Conservation (phyloP, 2,888 invertebrate genomes). For the Meandrusa payeni region DNA sequence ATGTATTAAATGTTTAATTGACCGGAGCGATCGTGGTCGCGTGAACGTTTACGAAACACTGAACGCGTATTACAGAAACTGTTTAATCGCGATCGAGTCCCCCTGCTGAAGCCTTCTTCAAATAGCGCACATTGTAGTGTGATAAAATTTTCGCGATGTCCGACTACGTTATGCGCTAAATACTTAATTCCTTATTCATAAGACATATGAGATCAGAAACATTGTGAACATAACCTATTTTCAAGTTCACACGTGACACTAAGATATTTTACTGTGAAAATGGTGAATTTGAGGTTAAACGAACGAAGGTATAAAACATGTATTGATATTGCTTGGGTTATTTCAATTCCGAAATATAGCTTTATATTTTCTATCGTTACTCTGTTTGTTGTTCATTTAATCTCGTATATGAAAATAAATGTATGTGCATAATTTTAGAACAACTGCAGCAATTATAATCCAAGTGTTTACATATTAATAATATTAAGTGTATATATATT, state of each 20-base stretch:
- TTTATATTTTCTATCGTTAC: too few relatives aligned
- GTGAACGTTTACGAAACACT: slow-evolving; percentile 40
- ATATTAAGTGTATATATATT: too few relatives aligned
- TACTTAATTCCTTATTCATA: slow-evolving; percentile 26
- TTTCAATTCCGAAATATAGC: too few relatives aligned
- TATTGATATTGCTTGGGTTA: too few relatives aligned
- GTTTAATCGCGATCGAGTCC: slow-evolving; percentile 7
- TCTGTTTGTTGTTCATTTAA: too few relatives aligned
- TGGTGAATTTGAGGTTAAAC: too few relatives aligned
- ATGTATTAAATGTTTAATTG: slow-evolving; percentile 22
- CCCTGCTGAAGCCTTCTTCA: slow-evolving; percentile 37
- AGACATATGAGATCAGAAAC: slow-evolving; percentile 14
- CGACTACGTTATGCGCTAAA: slow-evolving; percentile 23
- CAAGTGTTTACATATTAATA: too few relatives aligned
- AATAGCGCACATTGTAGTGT: slow-evolving; percentile 34
- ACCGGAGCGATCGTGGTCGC: slow-evolving; percentile 33
- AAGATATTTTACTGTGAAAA: too few relatives aligned
- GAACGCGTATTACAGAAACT: slow-evolving; percentile 31
- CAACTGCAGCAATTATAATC: too few relatives aligned
- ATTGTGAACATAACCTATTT: slow-evolving; percentile 14
- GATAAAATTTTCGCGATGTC: slow-evolving; percentile 30
- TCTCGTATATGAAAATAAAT: too few relatives aligned
- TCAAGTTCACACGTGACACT: background rate
- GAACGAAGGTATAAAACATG: too few relatives aligned
- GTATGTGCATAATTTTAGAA: too few relatives aligned